Evolutionary conservation across 2,113 vertebrate species (phyloP).

Genomic region (Oncorhynchus mykiss): DNA sequence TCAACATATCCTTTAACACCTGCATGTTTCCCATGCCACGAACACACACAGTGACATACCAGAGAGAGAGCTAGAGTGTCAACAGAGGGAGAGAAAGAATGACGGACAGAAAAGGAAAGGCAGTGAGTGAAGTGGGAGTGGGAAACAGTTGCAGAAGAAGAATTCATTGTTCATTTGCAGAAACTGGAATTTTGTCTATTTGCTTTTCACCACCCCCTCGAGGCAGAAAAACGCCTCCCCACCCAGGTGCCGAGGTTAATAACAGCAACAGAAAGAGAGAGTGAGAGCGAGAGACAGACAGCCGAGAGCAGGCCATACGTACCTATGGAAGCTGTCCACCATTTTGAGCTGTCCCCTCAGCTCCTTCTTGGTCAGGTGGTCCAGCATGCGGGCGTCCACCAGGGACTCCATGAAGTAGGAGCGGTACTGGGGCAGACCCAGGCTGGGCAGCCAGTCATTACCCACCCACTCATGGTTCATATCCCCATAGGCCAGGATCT

Average conservation of each 20-base stretch:
- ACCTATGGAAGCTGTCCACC: slow-evolving; percentile 97
- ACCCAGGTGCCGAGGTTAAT: too few species aligned
- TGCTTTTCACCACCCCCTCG: neutral
- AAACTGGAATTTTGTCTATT: too few species aligned
- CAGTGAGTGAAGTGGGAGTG: neutral
- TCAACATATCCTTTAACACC: slow-evolving; percentile 1
- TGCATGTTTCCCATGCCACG: slow-evolving; percentile 4
- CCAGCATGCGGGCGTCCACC: slow-evolving; percentile 92
- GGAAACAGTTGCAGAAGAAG: neutral
- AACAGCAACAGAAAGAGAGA: neutral
- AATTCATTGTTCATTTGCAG: too few species aligned
- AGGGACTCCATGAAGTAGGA: slow-evolving; percentile 96
- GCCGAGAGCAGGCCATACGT: slow-evolving; percentile 55
- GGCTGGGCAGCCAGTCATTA: slow-evolving; percentile 92
- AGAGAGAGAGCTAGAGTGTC: too few species aligned
- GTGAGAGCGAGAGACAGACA: too few species aligned
- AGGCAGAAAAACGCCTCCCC: too few species aligned
- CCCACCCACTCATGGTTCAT: slow-evolving; percentile 96
- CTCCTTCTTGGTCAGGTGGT: slow-evolving; percentile 95
- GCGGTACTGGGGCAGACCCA: slow-evolving; percentile 90
- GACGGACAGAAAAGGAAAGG: neutral
- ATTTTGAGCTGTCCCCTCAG: slow-evolving; percentile 92
- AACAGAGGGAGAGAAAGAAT: neutral
- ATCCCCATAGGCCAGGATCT: slow-evolving; percentile 92
- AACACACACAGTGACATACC: neutral